phyloP scores from a whole-genome alignment of 1,140 invertebrate genomes.

The Aphidius gifuensis region DNA sequence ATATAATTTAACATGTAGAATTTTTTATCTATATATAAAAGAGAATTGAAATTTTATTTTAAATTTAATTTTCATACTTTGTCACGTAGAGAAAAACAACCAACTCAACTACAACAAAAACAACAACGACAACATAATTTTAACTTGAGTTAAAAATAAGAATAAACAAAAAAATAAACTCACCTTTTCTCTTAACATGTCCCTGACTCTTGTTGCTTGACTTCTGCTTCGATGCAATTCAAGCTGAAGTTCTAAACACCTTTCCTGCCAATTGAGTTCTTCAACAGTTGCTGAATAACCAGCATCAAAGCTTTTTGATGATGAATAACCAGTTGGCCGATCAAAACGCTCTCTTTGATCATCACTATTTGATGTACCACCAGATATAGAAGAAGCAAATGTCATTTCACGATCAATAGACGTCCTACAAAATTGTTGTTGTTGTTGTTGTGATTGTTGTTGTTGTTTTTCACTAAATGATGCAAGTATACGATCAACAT shows the following conservation, averaged over 20 bases:
- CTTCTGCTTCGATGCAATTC: conserved; percentile 78
- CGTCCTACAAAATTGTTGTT: conserved; percentile 6
- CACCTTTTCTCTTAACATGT: conserved; percentile 84
- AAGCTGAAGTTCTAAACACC: conserved; percentile 77
- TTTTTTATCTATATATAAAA: too few relatives aligned
- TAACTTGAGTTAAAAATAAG: neutral
- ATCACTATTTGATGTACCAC: conserved; percentile 34
- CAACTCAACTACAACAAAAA: too few relatives aligned
- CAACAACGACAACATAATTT: too few relatives aligned
- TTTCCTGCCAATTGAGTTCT: conserved; percentile 75
- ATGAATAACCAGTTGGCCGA: conserved; percentile 36
- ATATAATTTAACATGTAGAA: too few relatives aligned
- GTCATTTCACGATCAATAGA: conserved; percentile 23
- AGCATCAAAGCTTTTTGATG: conserved; percentile 48
- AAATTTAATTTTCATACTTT: too few relatives aligned
- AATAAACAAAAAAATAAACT: conserved; percentile 16
- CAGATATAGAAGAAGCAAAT: conserved; percentile 19
- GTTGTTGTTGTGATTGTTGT: neutral
- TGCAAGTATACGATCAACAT: conserved; percentile 18
- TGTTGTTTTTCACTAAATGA: conserved; percentile 15
- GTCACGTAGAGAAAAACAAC: too few relatives aligned
- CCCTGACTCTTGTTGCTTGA: conserved; percentile 78
- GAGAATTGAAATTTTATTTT: too few relatives aligned
- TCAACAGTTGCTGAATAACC: conserved; percentile 50
- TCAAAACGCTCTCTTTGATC: conserved; percentile 41